Evolutionary conservation across 2,113 vertebrate species (phyloP).

Genomic region (Tretioscincus oriximinensis): DNA sequence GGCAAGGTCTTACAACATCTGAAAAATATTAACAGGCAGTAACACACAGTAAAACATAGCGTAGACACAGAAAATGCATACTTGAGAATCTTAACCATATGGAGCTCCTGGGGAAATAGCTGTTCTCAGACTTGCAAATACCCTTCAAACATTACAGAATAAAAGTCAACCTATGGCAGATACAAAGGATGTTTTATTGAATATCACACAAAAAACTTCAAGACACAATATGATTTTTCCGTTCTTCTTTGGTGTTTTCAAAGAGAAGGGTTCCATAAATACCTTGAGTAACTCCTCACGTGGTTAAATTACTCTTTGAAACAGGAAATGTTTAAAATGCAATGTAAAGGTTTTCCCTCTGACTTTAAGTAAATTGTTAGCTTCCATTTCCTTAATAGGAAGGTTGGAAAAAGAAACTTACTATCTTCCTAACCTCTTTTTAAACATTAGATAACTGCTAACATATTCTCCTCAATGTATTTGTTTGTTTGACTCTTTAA

Average conservation of each 20-base stretch:
- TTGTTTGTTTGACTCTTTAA: neutral
- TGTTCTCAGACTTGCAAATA: neutral
- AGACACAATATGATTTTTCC: neutral
- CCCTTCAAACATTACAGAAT: neutral
- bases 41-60: neutral
- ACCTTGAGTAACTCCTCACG: neutral
- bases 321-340: neutral
- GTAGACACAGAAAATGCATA: neutral
- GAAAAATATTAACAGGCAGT: neutral
- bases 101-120: neutral
- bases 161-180: neutral
- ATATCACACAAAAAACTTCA: neutral
- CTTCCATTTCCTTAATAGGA: neutral
- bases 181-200: neutral
- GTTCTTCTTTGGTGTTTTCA: neutral
- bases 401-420: neutral
- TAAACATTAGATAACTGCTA: neutral
- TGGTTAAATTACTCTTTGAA: neutral
- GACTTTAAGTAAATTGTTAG: neutral
- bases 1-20: neutral
- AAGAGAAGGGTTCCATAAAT: neutral
- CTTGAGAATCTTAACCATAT: neutral
- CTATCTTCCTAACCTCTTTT: neutral
- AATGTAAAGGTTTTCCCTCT: neutral
- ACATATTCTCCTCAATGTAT: neutral